Base-by-base conservation (phyloP, 2,888 invertebrate genomes). In the Drosophila meridiana region DNA sequence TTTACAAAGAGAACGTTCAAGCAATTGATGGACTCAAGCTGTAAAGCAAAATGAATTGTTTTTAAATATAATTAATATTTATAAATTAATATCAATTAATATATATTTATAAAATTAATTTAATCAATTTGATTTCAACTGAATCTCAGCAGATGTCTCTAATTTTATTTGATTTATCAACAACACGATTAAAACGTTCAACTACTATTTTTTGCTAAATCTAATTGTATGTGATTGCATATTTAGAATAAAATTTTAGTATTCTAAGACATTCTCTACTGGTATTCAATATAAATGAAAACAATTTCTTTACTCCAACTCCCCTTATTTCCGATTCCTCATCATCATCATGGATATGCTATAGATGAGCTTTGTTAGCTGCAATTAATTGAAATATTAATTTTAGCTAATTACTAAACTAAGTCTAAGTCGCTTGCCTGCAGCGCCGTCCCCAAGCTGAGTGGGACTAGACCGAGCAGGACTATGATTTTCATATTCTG, bases 271-370 rank as follows among this genome's bases (percentile, higher is more conserved):
- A 47, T 13, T 13, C n/a, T 14, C 28, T 30, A 28, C 13, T 30
- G 6, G 14, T n/a, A 32, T 32, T 1, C 5, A 20, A 9, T 20
- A 11, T 20, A 3, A 6, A 34, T 6, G 1, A 34, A 1, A 50
- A 20, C 5, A 20, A 34, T 20, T 34, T 34, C 1, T 5, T 6
- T 36, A 3, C 4, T 2, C 14, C 26, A 52, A 34, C 28, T 55
- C 2, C 2, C 4, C 28, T 7, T 48, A 55, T 3, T 55, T 48
- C 8, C 32, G 8, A 36, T 50, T 50, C 1, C 42, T 34, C 69
- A 69, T 57, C 68, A 68, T 50, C 68, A 68, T 69, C 57, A 43
- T 68, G 20, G 57, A 36, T 26, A 68, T 69, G 68, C 68, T 68
- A 36, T 68, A 68, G 30, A 57, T 57, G 13, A 68, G 68, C 40